These are phyloP conservation scores for Halesus radiatus DNA, from an alignment of 1,140 invertebrate genomes.

Conservation along the genomic window DNA sequence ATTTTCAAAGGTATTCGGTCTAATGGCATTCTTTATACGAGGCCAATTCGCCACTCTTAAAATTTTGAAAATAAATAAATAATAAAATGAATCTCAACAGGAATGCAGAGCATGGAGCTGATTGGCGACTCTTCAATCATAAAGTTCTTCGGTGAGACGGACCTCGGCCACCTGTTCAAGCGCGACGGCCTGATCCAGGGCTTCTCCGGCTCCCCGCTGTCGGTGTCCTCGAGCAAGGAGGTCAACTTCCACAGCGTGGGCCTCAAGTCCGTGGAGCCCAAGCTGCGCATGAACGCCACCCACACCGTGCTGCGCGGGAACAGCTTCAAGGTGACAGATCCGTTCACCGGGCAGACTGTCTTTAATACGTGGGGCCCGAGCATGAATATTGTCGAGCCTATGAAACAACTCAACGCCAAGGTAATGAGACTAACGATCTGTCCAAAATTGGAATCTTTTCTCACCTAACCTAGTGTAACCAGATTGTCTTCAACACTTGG, in stretches of 20 bases:
- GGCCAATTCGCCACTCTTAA: too few species aligned
- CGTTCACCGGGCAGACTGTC: conserved; percentile 73
- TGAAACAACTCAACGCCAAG: conserved; percentile 78
- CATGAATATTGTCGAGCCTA: conserved; percentile 78
- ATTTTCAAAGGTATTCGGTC: too few species aligned
- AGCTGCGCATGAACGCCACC: conserved; percentile 7
- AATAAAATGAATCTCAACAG: conserved; percentile 58
- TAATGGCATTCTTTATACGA: too few species aligned
- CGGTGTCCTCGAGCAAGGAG: conserved; percentile 75
- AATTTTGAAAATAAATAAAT: too few species aligned
- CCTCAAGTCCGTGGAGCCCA: background rate
- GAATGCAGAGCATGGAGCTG: conserved; percentile 89
- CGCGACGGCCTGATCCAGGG: conserved; percentile 78
- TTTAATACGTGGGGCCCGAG: conserved; percentile 83
- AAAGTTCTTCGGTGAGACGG: conserved; percentile 86
- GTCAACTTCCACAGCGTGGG: conserved; percentile 52
- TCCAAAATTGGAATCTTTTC: too few species aligned
- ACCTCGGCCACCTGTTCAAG: conserved; percentile 80
- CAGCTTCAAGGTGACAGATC: conserved; percentile 77
- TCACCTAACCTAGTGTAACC: too few species aligned
- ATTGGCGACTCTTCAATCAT: conserved; percentile 81
- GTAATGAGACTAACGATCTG: conserved; percentile 49
- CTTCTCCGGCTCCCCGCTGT: conserved; percentile 80
- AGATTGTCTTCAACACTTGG: conserved; percentile 81
- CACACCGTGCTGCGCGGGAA: conserved; percentile 50